A percentile compares a stretch with the other conserved stretches of the same genome.
These are phyloP conservation scores for Oryzias melastigma DNA, from an alignment of 2,113 vertebrate species.

Conservation along the genomic window DNA sequence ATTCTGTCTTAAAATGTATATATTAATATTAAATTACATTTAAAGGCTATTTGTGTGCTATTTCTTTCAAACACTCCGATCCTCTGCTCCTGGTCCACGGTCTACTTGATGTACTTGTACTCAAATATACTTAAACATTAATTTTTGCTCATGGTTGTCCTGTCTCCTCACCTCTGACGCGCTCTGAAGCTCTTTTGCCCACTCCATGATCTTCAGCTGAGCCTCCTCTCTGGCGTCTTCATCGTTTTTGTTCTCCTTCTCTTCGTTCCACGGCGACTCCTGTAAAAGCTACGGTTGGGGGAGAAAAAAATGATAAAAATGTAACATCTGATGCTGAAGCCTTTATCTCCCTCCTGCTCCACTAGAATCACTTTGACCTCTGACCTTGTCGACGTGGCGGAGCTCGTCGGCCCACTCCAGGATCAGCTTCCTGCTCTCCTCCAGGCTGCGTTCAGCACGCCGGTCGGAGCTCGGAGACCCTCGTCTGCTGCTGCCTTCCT, in stretches of 20 bases:
- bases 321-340: neutral
- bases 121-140: neutral
- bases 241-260: conserved; percentile 5
- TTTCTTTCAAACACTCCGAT: too few relatives aligned
- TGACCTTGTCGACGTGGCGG: conserved; percentile 66
- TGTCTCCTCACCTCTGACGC: conserved; percentile 69
- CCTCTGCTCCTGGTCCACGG: too few relatives aligned
- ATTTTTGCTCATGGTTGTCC: neutral
- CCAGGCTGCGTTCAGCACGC: conserved; percentile 60
- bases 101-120: too few relatives aligned
- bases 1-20: too few relatives aligned
- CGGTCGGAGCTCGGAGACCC: conserved; percentile 19
- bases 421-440: conserved; percentile 76
- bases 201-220: conserved; percentile 68
- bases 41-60: too few relatives aligned
- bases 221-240: conserved; percentile 29
- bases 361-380: neutral
- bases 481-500: conserved; percentile 19
- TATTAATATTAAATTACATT: too few relatives aligned
- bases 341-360: too few relatives aligned
- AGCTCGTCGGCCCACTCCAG: conserved; percentile 76
- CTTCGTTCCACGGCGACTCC: conserved; percentile 28
- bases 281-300: conserved; percentile 31
- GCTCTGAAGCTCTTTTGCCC: conserved; percentile 76
- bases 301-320: neutral